Percentiles rank a stretch among this genome's conserved stretches.
Evolutionary conservation across 2,113 vertebrate species (phyloP).

Genomic region (Candoia aspera): DNA sequence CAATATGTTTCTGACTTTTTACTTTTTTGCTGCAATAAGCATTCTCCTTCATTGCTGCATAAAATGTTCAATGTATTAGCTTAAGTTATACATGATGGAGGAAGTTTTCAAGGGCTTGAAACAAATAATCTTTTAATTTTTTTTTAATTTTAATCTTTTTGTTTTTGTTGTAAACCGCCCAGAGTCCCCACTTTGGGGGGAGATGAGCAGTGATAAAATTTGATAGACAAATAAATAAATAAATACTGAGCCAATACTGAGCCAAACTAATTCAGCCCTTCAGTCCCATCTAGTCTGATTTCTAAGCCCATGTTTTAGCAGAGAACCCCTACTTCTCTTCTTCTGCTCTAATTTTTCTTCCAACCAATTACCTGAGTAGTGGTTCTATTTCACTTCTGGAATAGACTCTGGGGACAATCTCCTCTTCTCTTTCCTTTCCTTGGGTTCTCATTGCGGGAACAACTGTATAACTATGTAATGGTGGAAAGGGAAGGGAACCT

Average conservation of each 20-base stretch:
- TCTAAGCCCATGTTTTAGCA: neutral
- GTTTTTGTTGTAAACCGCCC: no score
- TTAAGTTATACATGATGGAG: neutral
- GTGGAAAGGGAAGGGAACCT: no score
- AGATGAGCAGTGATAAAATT: no score
- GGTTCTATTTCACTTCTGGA: neutral
- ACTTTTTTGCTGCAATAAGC: neutral
- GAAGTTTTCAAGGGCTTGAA: neutral
- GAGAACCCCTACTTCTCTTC: neutral
- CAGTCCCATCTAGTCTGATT: neutral
- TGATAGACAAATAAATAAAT: no score
- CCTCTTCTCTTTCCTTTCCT: no score
- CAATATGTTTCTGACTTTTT: neutral
- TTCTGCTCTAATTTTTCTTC: neutral
- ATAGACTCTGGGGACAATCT: no score
- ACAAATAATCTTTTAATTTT: neutral
- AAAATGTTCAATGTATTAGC: neutral
- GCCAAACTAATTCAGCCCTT: neutral
- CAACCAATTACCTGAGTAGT: neutral
- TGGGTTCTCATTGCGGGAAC: no score
- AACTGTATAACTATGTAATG: no score
- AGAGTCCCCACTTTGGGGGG: no score
- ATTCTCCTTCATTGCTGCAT: neutral
- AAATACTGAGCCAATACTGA: no score
- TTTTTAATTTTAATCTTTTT: no score